Percentiles rank a stretch among this genome's conserved stretches.
Evolutionary conservation across 1,140 invertebrate species (phyloP).

Genomic region (Atta cephalotes): DNA sequence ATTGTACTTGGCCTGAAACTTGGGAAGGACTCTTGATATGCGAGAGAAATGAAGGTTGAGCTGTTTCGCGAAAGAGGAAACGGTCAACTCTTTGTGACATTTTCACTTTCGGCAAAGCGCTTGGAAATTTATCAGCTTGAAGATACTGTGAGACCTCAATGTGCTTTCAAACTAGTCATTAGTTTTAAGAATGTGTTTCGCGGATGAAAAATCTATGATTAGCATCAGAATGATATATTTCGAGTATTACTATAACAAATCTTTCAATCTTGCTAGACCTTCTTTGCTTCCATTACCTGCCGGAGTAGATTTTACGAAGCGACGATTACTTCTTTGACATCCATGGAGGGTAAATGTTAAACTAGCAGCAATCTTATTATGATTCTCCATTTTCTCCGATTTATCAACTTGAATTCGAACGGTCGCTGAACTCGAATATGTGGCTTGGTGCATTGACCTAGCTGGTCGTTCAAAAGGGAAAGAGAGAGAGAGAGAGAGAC

Average conservation of each 20-base stretch:
- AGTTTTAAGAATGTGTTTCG: neutral
- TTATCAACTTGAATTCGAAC: slow-evolving; percentile 64
- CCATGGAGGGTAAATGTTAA: slow-evolving; percentile 37
- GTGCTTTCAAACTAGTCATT: neutral
- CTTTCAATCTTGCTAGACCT: neutral
- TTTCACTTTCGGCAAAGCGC: slow-evolving; percentile 13
- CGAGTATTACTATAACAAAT: neutral
- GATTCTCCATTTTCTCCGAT: slow-evolving; percentile 64
- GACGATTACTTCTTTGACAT: slow-evolving; percentile 17
- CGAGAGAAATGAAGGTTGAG: slow-evolving; percentile 58
- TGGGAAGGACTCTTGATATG: slow-evolving; percentile 64
- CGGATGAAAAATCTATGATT: neutral
- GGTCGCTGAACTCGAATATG: slow-evolving; percentile 65
- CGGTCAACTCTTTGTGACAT: slow-evolving; percentile 21
- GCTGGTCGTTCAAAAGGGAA: neutral
- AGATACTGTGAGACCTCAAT: slow-evolving; percentile 8
- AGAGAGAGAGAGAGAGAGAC: slow-evolving; percentile 21
- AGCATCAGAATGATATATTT: neutral
- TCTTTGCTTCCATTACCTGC: neutral
- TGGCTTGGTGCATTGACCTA: slow-evolving; percentile 63
- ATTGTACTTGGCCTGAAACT: slow-evolving; percentile 64
- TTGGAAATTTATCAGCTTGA: slow-evolving; percentile 63
- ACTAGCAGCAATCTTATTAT: slow-evolving; percentile 43
- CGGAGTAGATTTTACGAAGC: slow-evolving; percentile 10
- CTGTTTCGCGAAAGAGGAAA: slow-evolving; percentile 50